phyloP scores from a whole-genome alignment of 2,797 vertebrate genomes.

The Enteromius thamalakanensis region DNA sequence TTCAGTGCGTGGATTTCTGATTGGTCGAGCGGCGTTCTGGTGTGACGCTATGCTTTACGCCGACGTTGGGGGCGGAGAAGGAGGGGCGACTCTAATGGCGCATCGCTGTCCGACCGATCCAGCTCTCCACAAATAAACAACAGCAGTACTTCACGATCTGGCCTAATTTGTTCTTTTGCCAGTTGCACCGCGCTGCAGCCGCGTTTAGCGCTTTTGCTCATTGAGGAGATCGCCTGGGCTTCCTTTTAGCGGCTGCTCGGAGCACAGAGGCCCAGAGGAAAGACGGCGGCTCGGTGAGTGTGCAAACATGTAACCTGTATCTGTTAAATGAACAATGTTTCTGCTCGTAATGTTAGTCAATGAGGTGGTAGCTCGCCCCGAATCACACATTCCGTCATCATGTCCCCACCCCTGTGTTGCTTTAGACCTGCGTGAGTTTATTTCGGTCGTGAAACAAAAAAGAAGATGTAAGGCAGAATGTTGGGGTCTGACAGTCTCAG shows the following conservation, averaged over 20 bases:
- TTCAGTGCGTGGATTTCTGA: conserved; percentile 46
- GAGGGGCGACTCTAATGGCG: conserved; percentile 78
- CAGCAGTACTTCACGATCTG: conserved; percentile 24
- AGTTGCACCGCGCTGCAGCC: not conserved
- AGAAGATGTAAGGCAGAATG: conserved; percentile 5
- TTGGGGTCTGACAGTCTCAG: conserved; percentile 1
- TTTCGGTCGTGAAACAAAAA: not conserved
- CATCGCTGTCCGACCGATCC: conserved; percentile 72
- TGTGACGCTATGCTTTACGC: conserved; percentile 64
- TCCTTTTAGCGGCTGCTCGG: conserved; percentile 58
- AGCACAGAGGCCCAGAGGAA: conserved; percentile 75
- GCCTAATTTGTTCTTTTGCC: not conserved
- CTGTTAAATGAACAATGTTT: conserved; percentile 29
- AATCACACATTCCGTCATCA: not conserved
- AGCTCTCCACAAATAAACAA: conserved; percentile 65
- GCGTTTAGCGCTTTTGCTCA: conserved; percentile 51
- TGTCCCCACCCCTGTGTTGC: not conserved
- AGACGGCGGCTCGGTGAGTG: conserved; percentile 60
- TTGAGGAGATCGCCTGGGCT: conserved; percentile 70
- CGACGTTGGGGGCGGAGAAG: conserved; percentile 70
- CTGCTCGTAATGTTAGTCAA: not conserved
- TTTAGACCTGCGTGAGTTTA: not conserved
- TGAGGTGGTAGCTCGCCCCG: not conserved
- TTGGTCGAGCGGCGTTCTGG: conserved; percentile 63
- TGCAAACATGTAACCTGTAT: conserved; percentile 7